Evolutionary conservation across 2,888 invertebrate genomes (phyloP), one percentile per base, ranked within the genome.

Genomic region (Pseudococcus viburni): DNA sequence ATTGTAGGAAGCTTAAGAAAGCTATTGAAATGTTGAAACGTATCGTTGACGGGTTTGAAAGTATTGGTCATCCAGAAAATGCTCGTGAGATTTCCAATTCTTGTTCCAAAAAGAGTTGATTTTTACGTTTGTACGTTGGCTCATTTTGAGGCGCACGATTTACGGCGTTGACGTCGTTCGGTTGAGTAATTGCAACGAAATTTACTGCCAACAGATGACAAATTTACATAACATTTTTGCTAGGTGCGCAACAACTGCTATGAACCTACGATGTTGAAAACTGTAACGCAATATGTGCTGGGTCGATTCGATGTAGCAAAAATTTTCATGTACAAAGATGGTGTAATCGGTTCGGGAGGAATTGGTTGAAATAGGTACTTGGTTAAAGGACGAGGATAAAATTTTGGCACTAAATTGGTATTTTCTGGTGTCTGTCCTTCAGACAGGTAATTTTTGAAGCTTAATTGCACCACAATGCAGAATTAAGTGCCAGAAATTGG

Each of bases 1-100:
- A 80, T 80, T 80, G 19, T 80, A 39, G 46, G 80, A 80, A 80
- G 80, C 42, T 33, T 73, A 73, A 80, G 80, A 80, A 80, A 80
- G 12, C n/a, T 80, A 80, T 80, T 80, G 80, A 80, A 80, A 80
- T 80, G 80, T 80, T 80, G 11, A 77, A 80, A 33, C 26, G 26
- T 33, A 33, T 33, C 26, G 26, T 33, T 33, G 26, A 33, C 26
- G 26, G 26, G 26, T 1, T 33, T 33, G 1, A 33, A 33, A 33
- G 26, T 33, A 33, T 33, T 33, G 26, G 26, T 33, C 26, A 33
- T 33, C 26, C 26, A 33, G 3, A 33, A 33, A 33, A 33, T 33
- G 26, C 26, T 33, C 26, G 26, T 33, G 26, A 33, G 26, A 33
- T 33, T 33, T 33, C 1, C 26, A 33, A 33, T 33, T 33, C 26